These are phyloP conservation scores for Taxidea taxus DNA, from an alignment of 2,113 vertebrate genomes.

Conservation along the genomic window DNA sequence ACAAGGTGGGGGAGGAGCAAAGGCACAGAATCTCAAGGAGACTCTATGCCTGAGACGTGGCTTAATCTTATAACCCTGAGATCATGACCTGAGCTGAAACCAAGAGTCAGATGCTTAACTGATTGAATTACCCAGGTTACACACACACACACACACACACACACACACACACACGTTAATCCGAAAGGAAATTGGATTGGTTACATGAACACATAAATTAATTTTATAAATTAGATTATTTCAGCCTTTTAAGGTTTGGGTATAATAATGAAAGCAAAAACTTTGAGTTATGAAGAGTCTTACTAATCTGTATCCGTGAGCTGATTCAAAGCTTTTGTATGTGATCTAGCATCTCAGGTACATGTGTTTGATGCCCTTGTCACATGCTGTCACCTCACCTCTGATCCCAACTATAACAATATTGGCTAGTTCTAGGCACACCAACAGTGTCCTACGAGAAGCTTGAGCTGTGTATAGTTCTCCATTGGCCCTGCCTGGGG, in stretches of 20 bases:
- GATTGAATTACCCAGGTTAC: not conserved
- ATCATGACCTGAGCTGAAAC: not conserved
- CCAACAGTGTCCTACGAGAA: not conserved
- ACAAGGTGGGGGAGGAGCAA: not conserved
- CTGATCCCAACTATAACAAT: not conserved
- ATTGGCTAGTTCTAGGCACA: not conserved
- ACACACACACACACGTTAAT: not conserved
- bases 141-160: not conserved
- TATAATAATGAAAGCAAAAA: not conserved
- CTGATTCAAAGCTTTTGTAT: not conserved
- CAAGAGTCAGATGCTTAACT: not conserved
- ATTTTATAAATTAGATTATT: slow-evolving; percentile 19
- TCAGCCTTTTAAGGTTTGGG: not conserved
- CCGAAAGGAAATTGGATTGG: not conserved
- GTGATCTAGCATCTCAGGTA: not conserved
- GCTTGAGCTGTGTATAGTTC: not conserved
- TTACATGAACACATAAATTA: not conserved
- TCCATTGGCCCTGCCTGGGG: not conserved
- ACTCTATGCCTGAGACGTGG: not conserved
- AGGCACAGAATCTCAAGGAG: not conserved
- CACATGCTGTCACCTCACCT: not conserved
- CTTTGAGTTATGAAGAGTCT: not conserved
- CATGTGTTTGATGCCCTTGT: not conserved
- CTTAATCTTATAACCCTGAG: not conserved
- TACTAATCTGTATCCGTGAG: not conserved